These are phyloP conservation scores for Jaculus jaculus DNA, from an alignment of 2,113 vertebrate species.

Conservation along the genomic window DNA sequence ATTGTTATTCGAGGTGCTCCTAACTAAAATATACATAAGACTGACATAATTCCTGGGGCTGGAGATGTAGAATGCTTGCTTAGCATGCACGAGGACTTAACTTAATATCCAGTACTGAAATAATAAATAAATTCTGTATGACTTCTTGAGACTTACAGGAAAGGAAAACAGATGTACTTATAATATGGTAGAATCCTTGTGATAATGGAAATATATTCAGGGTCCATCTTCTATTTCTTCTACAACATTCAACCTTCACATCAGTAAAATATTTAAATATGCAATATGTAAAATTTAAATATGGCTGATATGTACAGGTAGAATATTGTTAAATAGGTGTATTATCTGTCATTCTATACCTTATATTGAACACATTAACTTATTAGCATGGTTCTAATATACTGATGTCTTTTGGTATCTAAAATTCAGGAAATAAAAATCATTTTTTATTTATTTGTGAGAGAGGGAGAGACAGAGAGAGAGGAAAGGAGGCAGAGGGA, in stretches of 20 bases:
- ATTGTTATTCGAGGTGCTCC: neutral
- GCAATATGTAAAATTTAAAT: no score
- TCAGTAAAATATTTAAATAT: neutral
- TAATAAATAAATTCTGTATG: neutral
- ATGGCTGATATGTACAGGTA: neutral
- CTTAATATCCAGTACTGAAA: no score
- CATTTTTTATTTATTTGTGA: no score
- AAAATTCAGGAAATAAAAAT: constrained; percentile 44
- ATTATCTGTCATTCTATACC: neutral
- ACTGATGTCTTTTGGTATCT: neutral
- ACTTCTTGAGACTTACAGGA: neutral
- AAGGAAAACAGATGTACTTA: neutral
- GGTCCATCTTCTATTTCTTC: no score
- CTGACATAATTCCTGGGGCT: neutral
- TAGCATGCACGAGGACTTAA: no score
- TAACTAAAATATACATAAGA: neutral
- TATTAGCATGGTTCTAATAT: constrained; percentile 29
- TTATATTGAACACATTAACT: constrained; percentile 17
- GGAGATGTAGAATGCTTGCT: no score
- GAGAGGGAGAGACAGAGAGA: no score
- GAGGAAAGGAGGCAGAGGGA: no score
- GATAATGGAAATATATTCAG: neutral
- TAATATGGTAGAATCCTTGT: neutral
- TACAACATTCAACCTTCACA: no score
- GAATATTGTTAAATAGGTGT: neutral